Base-by-base conservation (phyloP, 2,888 invertebrate genomes). In the Ormyrus nitidulus region DNA sequence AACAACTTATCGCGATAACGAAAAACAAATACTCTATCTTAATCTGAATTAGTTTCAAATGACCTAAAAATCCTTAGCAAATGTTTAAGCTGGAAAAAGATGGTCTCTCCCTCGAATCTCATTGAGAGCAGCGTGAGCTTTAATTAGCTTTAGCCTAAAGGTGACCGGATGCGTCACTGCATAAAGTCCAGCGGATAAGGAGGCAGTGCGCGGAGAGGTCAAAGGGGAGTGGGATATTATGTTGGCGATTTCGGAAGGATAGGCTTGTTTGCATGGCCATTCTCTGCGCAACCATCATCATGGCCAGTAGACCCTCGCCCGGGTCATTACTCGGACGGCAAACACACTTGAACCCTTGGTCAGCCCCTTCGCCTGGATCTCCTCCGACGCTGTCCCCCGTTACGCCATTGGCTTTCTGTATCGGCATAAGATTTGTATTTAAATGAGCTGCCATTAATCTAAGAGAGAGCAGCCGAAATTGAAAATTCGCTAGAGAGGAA, bases 371-470 rank as follows among this genome's bases (percentile, higher is more conserved):
- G 81, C 61, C 19, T 61, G 6, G 34, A 48, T 54, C 73, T 66
- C 65, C 64, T 51, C 34, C 5, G 34, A 65, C 73, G 46, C 11
- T n/a, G 3, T 66, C 65, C 64, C 10, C 53, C 13, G 7, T 71
- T 46, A 6, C 56, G 19, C 19, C 83, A 81, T 5, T 13, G n/a
- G 83, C 86, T 87, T 84, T 85, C 85, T 88, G 88, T 89, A 90
- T 90, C 88, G 88, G 86, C 87, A 88, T 86, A 88, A 90, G 89
- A 90, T 90, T 90, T 90, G 89, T 90, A 90, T 90, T 90, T 90
- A 91, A 91, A 91, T 90, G 90, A 91, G 90, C 87, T 85, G 86
- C 89, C 88, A 89, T 91, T 89, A 90, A 88, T 88, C 87, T 86
- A 84, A 84, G 84, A 85, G 88, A 87, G 91, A 90, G 90, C 91